phyloP scores from a whole-genome alignment of 1,140 invertebrate genomes.

The Parasteatoda tepidariorum region DNA sequence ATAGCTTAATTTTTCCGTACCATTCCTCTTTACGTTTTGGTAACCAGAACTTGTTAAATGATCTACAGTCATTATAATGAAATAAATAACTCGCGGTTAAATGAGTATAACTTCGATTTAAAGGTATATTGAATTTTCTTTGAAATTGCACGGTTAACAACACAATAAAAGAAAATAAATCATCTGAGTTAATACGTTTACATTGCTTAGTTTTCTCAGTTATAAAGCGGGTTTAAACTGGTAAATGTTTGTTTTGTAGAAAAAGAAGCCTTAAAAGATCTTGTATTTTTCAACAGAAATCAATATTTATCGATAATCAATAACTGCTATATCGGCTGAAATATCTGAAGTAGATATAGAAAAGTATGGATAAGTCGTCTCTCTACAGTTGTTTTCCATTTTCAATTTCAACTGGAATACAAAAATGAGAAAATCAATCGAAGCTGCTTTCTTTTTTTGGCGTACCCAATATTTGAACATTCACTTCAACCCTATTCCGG shows the following conservation, averaged over 20 bases:
- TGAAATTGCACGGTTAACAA: no score
- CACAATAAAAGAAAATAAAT: neutral
- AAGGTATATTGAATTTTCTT: no score
- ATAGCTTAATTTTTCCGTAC: no score
- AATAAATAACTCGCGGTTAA: no score
- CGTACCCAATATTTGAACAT: constrained; percentile 21
- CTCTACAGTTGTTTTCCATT: constrained; percentile 31
- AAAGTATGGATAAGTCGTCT: constrained; percentile 42
- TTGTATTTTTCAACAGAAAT: neutral
- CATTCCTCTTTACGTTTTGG: no score
- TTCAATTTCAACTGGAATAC: constrained; percentile 52
- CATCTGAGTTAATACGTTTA: neutral
- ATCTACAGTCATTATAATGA: no score
- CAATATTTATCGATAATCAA: constrained; percentile 32
- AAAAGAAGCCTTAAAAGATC: neutral
- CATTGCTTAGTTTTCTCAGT: constrained; percentile 2
- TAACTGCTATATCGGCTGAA: constrained; percentile 40
- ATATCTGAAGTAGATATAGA: constrained; percentile 51
- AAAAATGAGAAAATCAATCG: constrained; percentile 53
- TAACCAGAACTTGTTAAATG: no score
- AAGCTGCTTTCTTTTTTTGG: constrained; percentile 4
- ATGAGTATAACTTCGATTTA: no score
- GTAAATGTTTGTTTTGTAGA: constrained; percentile 24
- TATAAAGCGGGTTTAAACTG: constrained; percentile 9
- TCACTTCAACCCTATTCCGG: neutral